These are phyloP conservation scores for Acropternis orthonyx DNA, from an alignment of 2,797 vertebrate genomes.

Conservation along the genomic window DNA sequence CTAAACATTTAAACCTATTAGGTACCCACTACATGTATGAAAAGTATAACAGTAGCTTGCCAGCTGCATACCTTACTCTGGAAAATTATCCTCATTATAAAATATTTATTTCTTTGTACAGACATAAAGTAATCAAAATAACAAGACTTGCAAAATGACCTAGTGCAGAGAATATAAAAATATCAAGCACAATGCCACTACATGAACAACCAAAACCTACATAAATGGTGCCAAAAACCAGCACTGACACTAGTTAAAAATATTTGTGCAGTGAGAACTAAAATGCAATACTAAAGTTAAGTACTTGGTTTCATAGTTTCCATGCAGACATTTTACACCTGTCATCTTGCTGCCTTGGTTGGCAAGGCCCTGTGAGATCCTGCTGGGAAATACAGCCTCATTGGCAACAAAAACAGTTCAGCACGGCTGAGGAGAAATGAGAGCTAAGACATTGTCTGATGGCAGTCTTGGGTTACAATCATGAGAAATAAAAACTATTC, in stretches of 20 bases:
- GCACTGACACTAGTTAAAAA: background rate
- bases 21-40: background rate
- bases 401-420: background rate
- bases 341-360: background rate
- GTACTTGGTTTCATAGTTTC: constrained; percentile 34
- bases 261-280: background rate
- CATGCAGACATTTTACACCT: constrained; percentile 43
- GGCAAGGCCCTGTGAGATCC: constrained; percentile 9
- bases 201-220: background rate
- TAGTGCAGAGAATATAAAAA: background rate
- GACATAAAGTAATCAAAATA: constrained; percentile 22
- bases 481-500: constrained; percentile 71
- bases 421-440: constrained; percentile 25
- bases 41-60: background rate
- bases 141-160: background rate
- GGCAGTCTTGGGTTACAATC: constrained; percentile 61
- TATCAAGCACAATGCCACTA: background rate
- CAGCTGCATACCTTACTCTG: constrained; percentile 35
- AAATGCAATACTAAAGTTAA: background rate
- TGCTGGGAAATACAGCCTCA: background rate
- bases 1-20: background rate
- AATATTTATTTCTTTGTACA: constrained; percentile 53
- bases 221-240: background rate
- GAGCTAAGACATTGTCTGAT: constrained; percentile 63
- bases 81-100: constrained; percentile 47